A percentile compares a stretch with the other conserved stretches of the same genome.
Evolutionary conservation across 2,113 vertebrate genomes (phyloP).

Genomic region (Irena cyanogastra): DNA sequence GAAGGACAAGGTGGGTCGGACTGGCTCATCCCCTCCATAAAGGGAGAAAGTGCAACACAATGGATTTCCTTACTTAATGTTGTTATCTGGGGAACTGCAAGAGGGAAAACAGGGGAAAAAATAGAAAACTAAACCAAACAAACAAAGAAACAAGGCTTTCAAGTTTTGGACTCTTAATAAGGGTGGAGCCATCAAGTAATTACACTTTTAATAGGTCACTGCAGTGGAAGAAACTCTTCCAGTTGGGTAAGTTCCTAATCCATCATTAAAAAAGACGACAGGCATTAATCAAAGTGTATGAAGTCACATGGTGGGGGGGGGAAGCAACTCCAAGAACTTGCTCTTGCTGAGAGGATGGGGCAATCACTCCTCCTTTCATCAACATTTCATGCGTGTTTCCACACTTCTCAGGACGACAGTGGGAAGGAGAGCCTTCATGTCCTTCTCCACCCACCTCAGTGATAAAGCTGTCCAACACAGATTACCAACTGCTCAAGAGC

Average conservation of each 20-base stretch:
- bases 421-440: background rate
- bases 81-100: background rate
- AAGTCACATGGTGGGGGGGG: slow-evolving; percentile 7
- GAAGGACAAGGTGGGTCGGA: background rate
- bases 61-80: background rate
- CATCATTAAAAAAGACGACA: slow-evolving; percentile 44
- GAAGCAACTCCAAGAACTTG: slow-evolving; percentile 27
- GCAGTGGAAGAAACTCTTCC: slow-evolving; percentile 63
- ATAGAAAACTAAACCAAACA: background rate
- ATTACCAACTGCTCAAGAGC: slow-evolving; percentile 20
- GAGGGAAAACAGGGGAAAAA: background rate
- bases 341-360: slow-evolving; percentile 29
- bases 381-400: slow-evolving; percentile 43
- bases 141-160: slow-evolving; percentile 30
- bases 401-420: slow-evolving; percentile 37
- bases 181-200: slow-evolving; percentile 55
- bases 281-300: slow-evolving; percentile 50
- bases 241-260: slow-evolving; percentile 64
- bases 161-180: slow-evolving; percentile 44
- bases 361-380: slow-evolving; percentile 52
- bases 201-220: slow-evolving; percentile 67
- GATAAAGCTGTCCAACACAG: slow-evolving; percentile 29
- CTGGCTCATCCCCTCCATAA: background rate
- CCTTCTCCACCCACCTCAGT: slow-evolving; percentile 42
- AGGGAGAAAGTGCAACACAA: background rate